phyloP scores from a whole-genome alignment of 1,140 invertebrate species.

The Xylocopa sonorina region DNA sequence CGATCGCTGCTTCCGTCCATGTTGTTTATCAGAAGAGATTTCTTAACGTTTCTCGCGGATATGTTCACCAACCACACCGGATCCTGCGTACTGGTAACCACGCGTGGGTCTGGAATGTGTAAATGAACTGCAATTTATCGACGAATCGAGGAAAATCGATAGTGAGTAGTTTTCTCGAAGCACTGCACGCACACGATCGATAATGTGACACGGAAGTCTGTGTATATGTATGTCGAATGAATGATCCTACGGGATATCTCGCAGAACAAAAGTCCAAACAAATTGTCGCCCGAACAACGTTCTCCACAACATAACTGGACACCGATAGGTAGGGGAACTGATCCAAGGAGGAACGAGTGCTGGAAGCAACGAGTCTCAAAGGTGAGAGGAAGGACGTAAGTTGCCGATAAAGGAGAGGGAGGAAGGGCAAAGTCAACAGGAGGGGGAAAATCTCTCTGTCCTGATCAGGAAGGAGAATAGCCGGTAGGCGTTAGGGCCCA shows the following conservation, averaged over 20 bases:
- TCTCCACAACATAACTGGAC: slow-evolving; percentile 81
- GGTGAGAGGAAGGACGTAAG: slow-evolving; percentile 16
- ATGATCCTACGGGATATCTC: background rate
- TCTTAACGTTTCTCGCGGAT: background rate
- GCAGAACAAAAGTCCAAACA: slow-evolving; percentile 29
- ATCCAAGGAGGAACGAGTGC: slow-evolving; percentile 70
- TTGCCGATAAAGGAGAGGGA: background rate
- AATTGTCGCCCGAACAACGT: slow-evolving; percentile 61
- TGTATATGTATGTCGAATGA: background rate
- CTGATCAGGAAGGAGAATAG: slow-evolving; percentile 39
- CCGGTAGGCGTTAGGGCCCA: slow-evolving; percentile 43
- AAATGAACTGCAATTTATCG: slow-evolving; percentile 6
- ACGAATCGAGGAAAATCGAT: background rate
- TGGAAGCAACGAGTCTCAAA: slow-evolving; percentile 50
- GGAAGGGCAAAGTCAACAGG: background rate
- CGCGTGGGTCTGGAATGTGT: slow-evolving; percentile 47
- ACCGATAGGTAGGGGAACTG: slow-evolving; percentile 80
- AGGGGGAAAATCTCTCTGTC: slow-evolving; percentile 10
- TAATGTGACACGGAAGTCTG: too few relatives aligned
- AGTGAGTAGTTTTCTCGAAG: background rate
- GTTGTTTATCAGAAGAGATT: background rate
- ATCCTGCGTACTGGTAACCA: slow-evolving; percentile 26
- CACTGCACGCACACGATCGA: slow-evolving; percentile 3
- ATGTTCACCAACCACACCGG: background rate
- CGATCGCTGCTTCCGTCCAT: background rate